A percentile compares a stretch with the other conserved stretches of the same genome.
Evolutionary conservation across 37 sponge, comb jelly and placozoan genomes (phyloP).

Genomic region (Bolinopsis microptera): DNA sequence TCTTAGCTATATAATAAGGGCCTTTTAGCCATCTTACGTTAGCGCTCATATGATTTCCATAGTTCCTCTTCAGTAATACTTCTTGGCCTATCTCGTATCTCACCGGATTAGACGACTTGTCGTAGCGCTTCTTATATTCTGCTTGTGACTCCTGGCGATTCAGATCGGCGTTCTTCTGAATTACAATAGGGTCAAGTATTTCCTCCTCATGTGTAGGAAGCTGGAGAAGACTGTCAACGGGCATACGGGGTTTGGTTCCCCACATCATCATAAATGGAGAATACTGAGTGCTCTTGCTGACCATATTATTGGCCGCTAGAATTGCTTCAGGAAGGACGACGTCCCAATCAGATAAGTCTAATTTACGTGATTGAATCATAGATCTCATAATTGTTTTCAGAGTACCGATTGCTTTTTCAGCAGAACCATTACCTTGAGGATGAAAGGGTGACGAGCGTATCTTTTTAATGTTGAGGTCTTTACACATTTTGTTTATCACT

Average conservation of each 20-base stretch:
- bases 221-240: not conserved
- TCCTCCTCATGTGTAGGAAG: not conserved
- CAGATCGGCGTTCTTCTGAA: not conserved
- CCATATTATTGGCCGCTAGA: not conserved
- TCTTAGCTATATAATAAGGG: no score
- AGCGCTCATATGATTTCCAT: not conserved
- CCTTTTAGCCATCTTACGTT: no score
- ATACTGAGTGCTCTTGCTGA: not conserved
- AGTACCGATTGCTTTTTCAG: not conserved
- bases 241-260: not conserved
- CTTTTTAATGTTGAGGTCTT: not conserved
- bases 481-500: not conserved
- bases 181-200: not conserved
- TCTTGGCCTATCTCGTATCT: not conserved
- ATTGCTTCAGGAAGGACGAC: not conserved
- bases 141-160: not conserved
- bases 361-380: not conserved
- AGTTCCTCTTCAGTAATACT: not conserved
- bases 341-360: not conserved
- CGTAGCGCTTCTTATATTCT: not conserved
- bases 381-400: not conserved
- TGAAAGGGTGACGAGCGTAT: not conserved
- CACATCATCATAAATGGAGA: not conserved
- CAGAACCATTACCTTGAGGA: not conserved
- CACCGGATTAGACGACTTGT: not conserved